These are phyloP conservation scores for Scolopax bukidnonensis DNA, from an alignment of 2,797 vertebrate genomes.

Conservation along the genomic window DNA sequence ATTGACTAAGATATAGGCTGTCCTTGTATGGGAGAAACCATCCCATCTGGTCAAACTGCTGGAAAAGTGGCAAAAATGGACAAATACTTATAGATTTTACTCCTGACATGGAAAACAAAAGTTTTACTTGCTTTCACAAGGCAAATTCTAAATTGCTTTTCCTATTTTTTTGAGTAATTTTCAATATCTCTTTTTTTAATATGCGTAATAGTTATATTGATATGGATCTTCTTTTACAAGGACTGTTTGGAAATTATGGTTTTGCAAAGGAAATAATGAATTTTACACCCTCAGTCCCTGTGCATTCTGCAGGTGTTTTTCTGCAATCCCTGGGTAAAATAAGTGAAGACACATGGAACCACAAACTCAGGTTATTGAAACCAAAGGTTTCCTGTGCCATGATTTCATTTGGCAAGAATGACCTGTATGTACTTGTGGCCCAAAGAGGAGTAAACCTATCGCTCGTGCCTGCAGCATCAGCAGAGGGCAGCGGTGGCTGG, in stretches of 20 bases:
- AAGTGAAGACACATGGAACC: background rate
- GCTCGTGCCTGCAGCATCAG: background rate
- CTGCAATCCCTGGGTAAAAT: background rate
- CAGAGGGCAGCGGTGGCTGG: background rate
- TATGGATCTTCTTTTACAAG: background rate
- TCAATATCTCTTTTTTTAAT: background rate
- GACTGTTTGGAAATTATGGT: background rate
- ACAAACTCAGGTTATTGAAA: background rate
- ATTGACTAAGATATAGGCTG: background rate
- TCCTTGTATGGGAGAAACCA: background rate
- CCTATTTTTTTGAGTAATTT: background rate
- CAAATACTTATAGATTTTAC: background rate
- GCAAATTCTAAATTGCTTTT: background rate
- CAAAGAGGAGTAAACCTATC: background rate
- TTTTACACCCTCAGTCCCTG: accelerated
- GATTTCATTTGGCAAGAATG: background rate
- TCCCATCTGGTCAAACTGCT: background rate
- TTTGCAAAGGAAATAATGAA: background rate
- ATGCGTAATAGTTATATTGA: background rate
- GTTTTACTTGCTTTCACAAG: background rate
- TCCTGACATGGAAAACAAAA: background rate
- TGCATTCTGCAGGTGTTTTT: background rate
- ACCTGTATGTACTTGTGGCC: background rate
- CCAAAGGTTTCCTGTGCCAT: background rate
- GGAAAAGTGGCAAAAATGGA: background rate